phyloP scores from a whole-genome alignment of 2,113 vertebrate genomes.

The Neodon shergylaensis region DNA sequence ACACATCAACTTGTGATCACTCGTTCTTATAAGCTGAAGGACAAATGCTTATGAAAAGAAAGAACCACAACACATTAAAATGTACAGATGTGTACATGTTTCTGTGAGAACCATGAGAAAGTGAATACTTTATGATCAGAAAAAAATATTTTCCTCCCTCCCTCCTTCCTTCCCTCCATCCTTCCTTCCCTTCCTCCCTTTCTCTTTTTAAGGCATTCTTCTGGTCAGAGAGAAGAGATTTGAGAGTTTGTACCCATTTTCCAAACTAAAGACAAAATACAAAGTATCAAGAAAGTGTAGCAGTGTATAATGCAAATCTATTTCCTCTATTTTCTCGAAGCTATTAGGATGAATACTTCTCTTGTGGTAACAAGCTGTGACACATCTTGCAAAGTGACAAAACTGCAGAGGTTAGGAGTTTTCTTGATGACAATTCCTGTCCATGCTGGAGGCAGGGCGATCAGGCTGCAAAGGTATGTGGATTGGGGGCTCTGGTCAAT shows the following conservation, averaged over 20 bases:
- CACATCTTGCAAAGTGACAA: not conserved
- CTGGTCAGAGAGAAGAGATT: not conserved
- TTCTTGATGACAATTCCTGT: not conserved
- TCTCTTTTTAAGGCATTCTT: not conserved
- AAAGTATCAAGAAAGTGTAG: not conserved
- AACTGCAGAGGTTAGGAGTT: not conserved
- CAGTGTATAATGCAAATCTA: not conserved
- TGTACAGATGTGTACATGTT: not conserved
- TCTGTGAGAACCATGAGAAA: not conserved
- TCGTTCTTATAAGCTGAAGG: conserved; percentile 4
- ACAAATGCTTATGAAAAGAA: conserved; percentile 55
- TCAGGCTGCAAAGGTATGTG: no score
- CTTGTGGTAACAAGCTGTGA: not conserved
- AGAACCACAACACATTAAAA: not conserved
- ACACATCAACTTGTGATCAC: not conserved
- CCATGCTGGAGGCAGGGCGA: not conserved
- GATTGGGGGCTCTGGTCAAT: not conserved
- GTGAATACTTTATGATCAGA: not conserved
- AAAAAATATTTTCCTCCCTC: not conserved
- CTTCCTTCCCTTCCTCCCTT: accelerated
- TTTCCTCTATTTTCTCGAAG: not conserved
- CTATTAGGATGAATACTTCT: not conserved
- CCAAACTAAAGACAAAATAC: not conserved
- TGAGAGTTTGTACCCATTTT: not conserved
- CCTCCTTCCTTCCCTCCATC: no score